Evolutionary conservation across 2,113 vertebrate genomes (phyloP).

Genomic region (Pelusios castaneus): DNA sequence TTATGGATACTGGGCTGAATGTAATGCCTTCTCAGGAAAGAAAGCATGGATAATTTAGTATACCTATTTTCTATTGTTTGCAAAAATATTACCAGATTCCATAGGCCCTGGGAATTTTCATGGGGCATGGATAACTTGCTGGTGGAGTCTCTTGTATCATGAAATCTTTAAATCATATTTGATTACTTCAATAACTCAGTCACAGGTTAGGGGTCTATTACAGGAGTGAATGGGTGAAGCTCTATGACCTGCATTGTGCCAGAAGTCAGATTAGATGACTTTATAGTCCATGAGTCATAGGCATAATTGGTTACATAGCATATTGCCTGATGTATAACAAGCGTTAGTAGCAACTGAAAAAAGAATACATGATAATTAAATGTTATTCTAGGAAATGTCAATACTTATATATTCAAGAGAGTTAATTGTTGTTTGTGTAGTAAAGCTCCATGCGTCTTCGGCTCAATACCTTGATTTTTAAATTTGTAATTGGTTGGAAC

Average conservation of each 20-base stretch:
- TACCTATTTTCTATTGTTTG: neutral
- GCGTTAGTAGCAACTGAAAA: neutral
- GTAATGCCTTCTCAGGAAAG: neutral
- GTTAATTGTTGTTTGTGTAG: conserved; percentile 6
- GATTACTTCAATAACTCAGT: no score
- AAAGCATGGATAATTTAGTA: conserved; percentile 7
- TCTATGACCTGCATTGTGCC: no score
- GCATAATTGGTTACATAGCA: neutral
- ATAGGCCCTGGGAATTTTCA: neutral
- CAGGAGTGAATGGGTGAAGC: no score
- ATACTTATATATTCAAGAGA: neutral
- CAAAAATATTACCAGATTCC: neutral
- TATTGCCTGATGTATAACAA: neutral
- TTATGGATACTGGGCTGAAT: neutral
- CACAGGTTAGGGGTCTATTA: no score
- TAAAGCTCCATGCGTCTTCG: neutral
- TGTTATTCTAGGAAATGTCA: neutral
- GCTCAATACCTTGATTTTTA: neutral
- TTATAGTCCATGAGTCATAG: no score
- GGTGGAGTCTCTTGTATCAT: no score
- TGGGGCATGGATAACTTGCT: no score
- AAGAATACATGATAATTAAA: conserved; percentile 12
- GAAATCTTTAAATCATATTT: no score
- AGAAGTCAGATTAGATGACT: no score
- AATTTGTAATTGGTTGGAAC: neutral